Conservation (phyloP, 2,113 vertebrate species). For the Neodon shergylaensis region DNA sequence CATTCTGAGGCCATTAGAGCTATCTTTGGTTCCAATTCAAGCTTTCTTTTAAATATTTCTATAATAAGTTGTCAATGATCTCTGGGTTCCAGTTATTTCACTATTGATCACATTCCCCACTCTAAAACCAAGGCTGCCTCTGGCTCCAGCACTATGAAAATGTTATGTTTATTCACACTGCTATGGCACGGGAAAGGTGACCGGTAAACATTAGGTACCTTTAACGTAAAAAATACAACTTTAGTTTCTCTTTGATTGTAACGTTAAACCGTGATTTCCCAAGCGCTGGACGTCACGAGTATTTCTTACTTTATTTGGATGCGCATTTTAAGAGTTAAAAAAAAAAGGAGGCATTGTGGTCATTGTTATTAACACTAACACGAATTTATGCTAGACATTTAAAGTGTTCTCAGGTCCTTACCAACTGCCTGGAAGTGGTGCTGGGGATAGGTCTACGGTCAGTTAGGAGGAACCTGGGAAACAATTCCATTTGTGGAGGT, state of each 20-base stretch:
- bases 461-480: background rate
- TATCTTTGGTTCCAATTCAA: background rate
- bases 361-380: background rate
- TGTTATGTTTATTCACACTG: background rate
- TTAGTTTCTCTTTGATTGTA: constrained; percentile 11
- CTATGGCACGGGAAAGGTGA: background rate
- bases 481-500: background rate
- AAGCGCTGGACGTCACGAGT: background rate
- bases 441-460: background rate
- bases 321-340: background rate
- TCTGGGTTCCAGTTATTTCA: background rate
- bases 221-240: constrained; percentile 6
- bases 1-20: background rate
- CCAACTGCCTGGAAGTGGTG: background rate
- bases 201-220: constrained; percentile 2
- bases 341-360: background rate
- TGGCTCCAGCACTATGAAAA: background rate
- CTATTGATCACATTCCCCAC: background rate
- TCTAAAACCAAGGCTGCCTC: background rate
- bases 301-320: constrained; percentile 29
- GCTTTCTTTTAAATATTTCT: constrained; percentile 17
- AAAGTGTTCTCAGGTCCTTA: constrained; percentile 5
- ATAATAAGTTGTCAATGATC: background rate
- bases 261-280: background rate
- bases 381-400: background rate